These are phyloP conservation scores for Salminus brasiliensis DNA, from an alignment of 2,113 vertebrate genomes.

Conservation along the genomic window DNA sequence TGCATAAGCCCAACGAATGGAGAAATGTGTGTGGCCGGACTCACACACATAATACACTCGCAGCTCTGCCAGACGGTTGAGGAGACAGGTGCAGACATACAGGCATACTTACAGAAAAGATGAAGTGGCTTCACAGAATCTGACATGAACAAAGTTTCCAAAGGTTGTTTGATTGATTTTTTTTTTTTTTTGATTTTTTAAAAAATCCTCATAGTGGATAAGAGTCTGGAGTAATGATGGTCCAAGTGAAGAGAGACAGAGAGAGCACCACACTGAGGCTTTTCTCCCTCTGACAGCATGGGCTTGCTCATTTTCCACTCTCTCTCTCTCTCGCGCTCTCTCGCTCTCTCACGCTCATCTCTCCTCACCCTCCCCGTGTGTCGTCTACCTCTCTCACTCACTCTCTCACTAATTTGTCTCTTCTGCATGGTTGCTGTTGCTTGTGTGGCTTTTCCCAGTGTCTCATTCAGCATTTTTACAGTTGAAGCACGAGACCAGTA, in stretches of 20 bases:
- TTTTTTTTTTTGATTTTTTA: too few relatives aligned
- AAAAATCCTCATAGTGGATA: not conserved
- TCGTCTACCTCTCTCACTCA: not conserved
- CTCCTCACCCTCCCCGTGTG: not conserved
- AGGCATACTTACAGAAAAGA: not conserved
- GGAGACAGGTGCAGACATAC: not conserved
- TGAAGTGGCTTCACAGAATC: not conserved
- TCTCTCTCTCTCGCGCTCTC: not conserved
- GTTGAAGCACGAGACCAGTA: too few relatives aligned
- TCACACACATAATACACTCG: not conserved
- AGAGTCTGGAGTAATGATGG: constrained; percentile 4
- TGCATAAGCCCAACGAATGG: not conserved
- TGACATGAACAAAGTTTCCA: not conserved
- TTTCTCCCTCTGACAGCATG: not conserved
- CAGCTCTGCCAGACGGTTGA: not conserved
- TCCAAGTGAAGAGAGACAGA: constrained; percentile 3
- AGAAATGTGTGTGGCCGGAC: not conserved
- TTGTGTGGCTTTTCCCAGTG: not conserved
- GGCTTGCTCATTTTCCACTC: constrained; percentile 5
- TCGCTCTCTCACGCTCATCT: not conserved
- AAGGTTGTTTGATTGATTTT: not conserved
- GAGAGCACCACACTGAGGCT: constrained; percentile 4
- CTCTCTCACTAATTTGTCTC: not conserved
- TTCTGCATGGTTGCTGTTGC: not conserved
- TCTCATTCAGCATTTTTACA: too few relatives aligned